A percentile compares a stretch with the other conserved stretches of the same genome.
Conservation (phyloP, 2,888 invertebrate species). For the Lysandra coridon region DNA sequence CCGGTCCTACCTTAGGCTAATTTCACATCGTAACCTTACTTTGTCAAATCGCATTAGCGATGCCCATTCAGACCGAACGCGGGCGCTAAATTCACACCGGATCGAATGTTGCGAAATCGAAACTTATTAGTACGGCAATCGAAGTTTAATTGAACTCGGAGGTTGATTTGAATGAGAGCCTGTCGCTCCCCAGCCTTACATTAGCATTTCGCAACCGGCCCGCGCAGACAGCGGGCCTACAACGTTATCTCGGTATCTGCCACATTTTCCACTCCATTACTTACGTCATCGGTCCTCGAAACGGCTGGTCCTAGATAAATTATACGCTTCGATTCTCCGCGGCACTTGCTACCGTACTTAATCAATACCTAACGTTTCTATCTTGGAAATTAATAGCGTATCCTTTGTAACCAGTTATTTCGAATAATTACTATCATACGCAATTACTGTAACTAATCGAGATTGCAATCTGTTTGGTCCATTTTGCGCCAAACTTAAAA, state of each 20-base stretch:
- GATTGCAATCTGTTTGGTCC: conserved; percentile 21
- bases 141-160: conserved; percentile 4
- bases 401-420: conserved; percentile 52
- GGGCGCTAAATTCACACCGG: conserved; percentile 31
- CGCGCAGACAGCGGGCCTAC: conserved; percentile 72
- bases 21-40: conserved; percentile 39
- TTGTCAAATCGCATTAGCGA: conserved; percentile 39
- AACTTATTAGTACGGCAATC: background rate
- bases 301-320: conserved; percentile 65
- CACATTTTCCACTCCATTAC: conserved; percentile 75
- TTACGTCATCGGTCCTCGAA: conserved; percentile 63
- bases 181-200: conserved; percentile 38
- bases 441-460: conserved; percentile 33
- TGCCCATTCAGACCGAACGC: conserved; percentile 62
- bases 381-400: conserved; percentile 56
- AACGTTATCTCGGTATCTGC: conserved; percentile 68
- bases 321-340: conserved; percentile 63
- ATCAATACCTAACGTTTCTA: conserved; percentile 61
- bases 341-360: conserved; percentile 57
- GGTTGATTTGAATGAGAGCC: conserved; percentile 30
- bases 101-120: conserved; percentile 1
- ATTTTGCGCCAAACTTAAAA: background rate
- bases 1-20: conserved; percentile 59
- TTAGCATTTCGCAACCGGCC: conserved; percentile 66
- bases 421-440: conserved; percentile 38